Evolutionary conservation across 2,797 vertebrate species (phyloP).

Genomic region (Neosilurus mollespiculum): DNA sequence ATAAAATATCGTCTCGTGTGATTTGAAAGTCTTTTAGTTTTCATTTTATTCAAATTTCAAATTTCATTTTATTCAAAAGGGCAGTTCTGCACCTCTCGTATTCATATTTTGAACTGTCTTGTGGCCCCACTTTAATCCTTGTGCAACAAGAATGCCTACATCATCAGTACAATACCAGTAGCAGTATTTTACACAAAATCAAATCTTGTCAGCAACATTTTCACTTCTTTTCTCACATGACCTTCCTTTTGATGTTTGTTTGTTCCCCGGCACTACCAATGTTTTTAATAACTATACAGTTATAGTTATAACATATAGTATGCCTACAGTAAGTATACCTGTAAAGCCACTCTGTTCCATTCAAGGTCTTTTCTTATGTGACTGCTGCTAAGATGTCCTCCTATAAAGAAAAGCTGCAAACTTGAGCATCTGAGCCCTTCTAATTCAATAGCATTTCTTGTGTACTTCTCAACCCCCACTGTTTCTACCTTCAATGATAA

Average conservation of each 20-base stretch:
- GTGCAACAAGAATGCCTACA: too few relatives aligned
- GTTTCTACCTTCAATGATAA: not conserved
- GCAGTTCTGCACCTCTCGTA: too few relatives aligned
- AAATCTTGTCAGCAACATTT: not conserved
- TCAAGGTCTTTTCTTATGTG: not conserved
- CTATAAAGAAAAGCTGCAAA: not conserved
- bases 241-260: too few relatives aligned
- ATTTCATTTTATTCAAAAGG: too few relatives aligned
- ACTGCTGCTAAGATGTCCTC: not conserved
- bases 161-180: not conserved
- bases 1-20: too few relatives aligned
- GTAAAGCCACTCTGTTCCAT: not conserved
- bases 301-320: too few relatives aligned
- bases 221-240: not conserved
- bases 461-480: not conserved
- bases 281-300: not conserved
- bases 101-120: too few relatives aligned
- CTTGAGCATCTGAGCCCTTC: not conserved
- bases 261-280: not conserved
- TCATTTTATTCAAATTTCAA: too few relatives aligned
- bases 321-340: not conserved
- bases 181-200: not conserved
- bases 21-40: too few relatives aligned
- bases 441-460: not conserved
- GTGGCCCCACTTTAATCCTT: too few relatives aligned